Percentiles rank a stretch among this genome's conserved stretches.
These are phyloP conservation scores for Priocnemis perturbator DNA, from an alignment of 2,888 invertebrate species.

Conservation along the genomic window DNA sequence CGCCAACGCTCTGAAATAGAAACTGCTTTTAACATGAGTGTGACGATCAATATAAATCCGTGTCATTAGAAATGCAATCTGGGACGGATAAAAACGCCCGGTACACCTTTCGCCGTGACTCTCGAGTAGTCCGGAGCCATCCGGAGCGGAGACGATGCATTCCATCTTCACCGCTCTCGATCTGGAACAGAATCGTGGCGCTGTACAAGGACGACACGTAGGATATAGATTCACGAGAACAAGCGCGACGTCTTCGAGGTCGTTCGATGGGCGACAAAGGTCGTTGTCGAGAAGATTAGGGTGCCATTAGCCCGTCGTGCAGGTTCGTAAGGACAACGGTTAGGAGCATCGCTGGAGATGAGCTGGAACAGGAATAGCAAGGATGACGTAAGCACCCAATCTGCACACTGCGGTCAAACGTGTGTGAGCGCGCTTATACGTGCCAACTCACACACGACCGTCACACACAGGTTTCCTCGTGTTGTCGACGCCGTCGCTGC, in stretches of 20 bases:
- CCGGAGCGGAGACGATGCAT: no score
- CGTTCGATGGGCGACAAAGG: conserved; percentile 6
- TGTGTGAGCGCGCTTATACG: neutral
- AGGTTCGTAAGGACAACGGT: conserved; percentile 41
- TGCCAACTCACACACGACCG: neutral
- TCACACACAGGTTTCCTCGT: neutral
- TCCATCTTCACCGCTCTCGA: neutral
- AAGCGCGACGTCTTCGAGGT: conserved; percentile 20
- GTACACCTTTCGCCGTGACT: no score
- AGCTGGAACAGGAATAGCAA: conserved; percentile 61
- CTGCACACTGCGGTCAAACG: conserved; percentile 28
- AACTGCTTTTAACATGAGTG: no score
- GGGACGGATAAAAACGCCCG: no score
- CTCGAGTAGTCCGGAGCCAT: no score
- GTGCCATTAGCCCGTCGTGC: conserved; percentile 32
- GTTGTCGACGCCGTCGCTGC: conserved; percentile 21
- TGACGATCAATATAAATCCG: no score
- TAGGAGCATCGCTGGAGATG: conserved; percentile 51
- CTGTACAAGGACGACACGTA: conserved; percentile 12
- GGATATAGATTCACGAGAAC: conserved; percentile 5
- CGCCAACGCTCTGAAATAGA: no score
- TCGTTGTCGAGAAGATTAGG: conserved; percentile 30
- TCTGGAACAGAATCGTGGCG: conserved; percentile 5
- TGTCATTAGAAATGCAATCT: no score
- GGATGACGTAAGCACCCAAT: conserved; percentile 60